These are phyloP conservation scores for Florisuga fusca DNA, from an alignment of 2,797 vertebrate species.

Conservation along the genomic window DNA sequence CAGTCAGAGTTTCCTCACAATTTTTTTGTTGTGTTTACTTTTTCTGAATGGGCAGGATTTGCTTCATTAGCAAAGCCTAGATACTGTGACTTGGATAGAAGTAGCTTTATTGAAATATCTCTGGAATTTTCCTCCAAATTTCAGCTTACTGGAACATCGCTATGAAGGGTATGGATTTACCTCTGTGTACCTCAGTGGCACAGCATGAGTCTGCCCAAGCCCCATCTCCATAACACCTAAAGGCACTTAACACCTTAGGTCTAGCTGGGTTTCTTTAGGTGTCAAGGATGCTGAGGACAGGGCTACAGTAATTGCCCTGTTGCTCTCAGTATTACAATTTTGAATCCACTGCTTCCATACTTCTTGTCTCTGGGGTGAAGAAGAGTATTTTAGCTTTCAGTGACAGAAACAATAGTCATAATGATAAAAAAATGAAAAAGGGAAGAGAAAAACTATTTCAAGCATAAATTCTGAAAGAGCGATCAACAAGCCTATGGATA, in stretches of 20 bases:
- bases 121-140: not conserved
- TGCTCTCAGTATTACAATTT: not conserved
- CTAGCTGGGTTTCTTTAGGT: not conserved
- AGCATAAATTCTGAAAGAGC: conserved; percentile 11
- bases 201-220: not conserved
- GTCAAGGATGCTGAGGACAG: not conserved
- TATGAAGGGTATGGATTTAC: not conserved
- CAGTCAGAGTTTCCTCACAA: not conserved
- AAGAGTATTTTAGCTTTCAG: not conserved
- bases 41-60: not conserved
- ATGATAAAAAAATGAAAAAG: not conserved
- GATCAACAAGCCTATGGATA: not conserved
- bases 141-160: not conserved
- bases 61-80: not conserved
- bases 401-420: not conserved
- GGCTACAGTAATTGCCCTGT: not conserved
- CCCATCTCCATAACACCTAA: not conserved
- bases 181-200: not conserved
- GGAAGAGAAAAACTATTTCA: not conserved
- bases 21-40: conserved; percentile 5
- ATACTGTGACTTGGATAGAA: not conserved
- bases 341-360: not conserved
- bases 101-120: not conserved
- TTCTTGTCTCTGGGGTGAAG: not conserved
- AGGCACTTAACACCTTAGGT: not conserved